These are phyloP conservation scores for Erebia epiphron DNA, from an alignment of 2,888 invertebrate genomes.

Conservation along the genomic window DNA sequence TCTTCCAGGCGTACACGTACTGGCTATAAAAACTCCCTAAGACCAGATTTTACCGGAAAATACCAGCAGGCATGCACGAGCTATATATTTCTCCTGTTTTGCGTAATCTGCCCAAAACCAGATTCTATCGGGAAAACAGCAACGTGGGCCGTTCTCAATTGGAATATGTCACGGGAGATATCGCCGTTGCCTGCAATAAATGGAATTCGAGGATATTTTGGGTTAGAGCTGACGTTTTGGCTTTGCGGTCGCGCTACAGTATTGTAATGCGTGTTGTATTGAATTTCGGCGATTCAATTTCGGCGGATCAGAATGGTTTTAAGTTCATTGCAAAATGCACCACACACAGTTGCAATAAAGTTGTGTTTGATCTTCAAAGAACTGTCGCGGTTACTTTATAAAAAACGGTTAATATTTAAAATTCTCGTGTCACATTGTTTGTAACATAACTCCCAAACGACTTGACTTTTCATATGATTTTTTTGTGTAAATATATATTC, in stretches of 20 bases:
- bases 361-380: no score
- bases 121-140: conserved; percentile 10
- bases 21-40: neutral
- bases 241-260: neutral
- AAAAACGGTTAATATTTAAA: no score
- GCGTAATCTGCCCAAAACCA: conserved; percentile 13
- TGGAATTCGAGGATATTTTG: conserved; percentile 10
- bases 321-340: no score
- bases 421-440: no score
- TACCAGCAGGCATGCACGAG: neutral
- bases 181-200: conserved; percentile 1
- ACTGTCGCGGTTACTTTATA: no score
- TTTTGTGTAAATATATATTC: no score
- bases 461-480: no score
- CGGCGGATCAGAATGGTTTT: neutral
- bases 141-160: conserved; percentile 11
- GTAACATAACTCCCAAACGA: no score
- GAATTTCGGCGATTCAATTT: neutral
- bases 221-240: conserved; percentile 7
- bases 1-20: neutral
- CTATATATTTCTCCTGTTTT: conserved; percentile 14
- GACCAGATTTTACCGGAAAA: neutral
- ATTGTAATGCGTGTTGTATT: neutral
- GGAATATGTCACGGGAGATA: conserved; percentile 11
- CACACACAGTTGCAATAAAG: no score